Evolutionary conservation across 2,113 vertebrate species (phyloP), one percentile per base, ranked within the genome.

Genomic region (Coptodon rendalli): DNA sequence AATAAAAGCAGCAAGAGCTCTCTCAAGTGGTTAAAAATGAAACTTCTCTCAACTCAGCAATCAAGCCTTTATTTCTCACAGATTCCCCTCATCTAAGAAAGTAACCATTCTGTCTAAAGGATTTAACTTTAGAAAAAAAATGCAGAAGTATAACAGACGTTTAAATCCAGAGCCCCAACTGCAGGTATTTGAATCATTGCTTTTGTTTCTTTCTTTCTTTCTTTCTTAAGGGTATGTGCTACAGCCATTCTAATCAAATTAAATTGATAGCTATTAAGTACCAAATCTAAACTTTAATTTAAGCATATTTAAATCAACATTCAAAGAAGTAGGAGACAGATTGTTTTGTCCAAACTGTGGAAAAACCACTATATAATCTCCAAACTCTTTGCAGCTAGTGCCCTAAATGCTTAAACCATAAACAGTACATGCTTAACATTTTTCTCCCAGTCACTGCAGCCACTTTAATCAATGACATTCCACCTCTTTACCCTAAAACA

Each of bases 1-100:
- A 88, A 89, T 82, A 90, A 73, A 91, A 94, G 83, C 61, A 80
- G 88, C 91, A 88, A 94, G 90, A 94, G 92, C 94, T 91, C 96
- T 91, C 94, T 94, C 95, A 92, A 92, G 95, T 96, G 95, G 94
- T 63, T 22, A 81, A 87, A 45, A 78, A 36, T 56, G 24, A 90
- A 91, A 94, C 48, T 87, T 87, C 68, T 52, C 56, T 73, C 73
- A 76, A 22, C 36, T 6, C 63, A 10, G 56, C 82, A 85, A 88
- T 85, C 52, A 38, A 24, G 66, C 40, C 36, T 61, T 76, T 66
- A 82, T 90, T 92, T 80, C 83, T 86, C 71, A 56, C 66, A 56
- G 86, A 85, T 86, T 87, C 85, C 85, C 86, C 86, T 93, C 71
- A 91, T 83, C 83, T 48, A 31, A 56, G 43, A 31, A 40, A 53